A percentile compares a stretch with the other conserved stretches of the same genome.
These are phyloP conservation scores for Orthonevra nobilis DNA, from an alignment of 2,888 invertebrate genomes.

Conservation along the genomic window DNA sequence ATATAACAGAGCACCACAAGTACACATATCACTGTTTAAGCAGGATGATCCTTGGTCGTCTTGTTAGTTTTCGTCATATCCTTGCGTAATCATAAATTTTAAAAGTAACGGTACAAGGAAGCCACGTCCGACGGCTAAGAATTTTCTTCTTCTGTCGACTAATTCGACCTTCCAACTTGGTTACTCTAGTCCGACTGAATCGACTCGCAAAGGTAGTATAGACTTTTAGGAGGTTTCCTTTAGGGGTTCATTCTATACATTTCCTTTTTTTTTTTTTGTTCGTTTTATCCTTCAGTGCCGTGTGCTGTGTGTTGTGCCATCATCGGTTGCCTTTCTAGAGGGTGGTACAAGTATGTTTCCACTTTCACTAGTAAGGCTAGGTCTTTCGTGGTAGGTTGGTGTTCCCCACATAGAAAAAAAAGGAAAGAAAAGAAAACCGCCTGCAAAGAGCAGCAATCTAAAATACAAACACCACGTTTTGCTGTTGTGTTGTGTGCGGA, in stretches of 20 bases:
- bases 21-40: conserved; percentile 11
- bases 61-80: conserved; percentile 6
- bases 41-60: background rate
- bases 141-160: conserved; percentile 42
- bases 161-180: conserved; percentile 71
- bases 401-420: conserved; percentile 4
- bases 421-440: conserved; percentile 26
- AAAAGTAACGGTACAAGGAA: conserved; percentile 11
- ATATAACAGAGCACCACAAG: conserved; percentile 9
- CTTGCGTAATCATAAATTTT: conserved; percentile 41
- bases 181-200: conserved; percentile 71
- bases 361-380: conserved; percentile 56
- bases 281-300: background rate
- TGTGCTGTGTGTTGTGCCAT: conserved; percentile 25
- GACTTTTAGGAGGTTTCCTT: conserved; percentile 65
- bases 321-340: conserved; percentile 54
- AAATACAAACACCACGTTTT: conserved; percentile 58
- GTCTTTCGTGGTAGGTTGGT: conserved; percentile 9
- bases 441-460: conserved; percentile 48
- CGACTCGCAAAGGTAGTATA: conserved; percentile 63
- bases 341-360: conserved; percentile 52
- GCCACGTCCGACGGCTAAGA: conserved; percentile 80
- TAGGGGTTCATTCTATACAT: conserved; percentile 38
- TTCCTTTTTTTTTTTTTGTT: conserved; percentile 18
- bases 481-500: conserved; percentile 37